phyloP scores from a whole-genome alignment of 53 echinoderm and acorn worm species.

The Paracentrotus lividus region DNA sequence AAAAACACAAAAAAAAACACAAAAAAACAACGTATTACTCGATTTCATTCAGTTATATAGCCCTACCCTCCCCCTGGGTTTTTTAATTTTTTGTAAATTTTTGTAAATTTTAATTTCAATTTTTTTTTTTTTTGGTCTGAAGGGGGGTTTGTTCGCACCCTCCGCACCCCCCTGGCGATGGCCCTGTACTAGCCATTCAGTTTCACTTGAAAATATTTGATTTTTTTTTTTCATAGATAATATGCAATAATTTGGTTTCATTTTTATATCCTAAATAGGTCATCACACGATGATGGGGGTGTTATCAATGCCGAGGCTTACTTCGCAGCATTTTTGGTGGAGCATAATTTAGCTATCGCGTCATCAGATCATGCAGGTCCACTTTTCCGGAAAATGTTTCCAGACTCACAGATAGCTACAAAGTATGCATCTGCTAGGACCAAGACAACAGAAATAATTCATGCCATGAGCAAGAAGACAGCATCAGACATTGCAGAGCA shows the following conservation, averaged over 20 bases:
- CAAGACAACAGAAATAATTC: constrained; percentile 13
- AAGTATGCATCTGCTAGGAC: constrained; percentile 53
- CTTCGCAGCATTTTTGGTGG: constrained; percentile 58
- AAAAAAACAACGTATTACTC: too few relatives aligned
- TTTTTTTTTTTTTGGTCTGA: too few relatives aligned
- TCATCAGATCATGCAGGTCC: constrained; percentile 64
- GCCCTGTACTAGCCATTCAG: too few relatives aligned
- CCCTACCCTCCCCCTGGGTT: too few relatives aligned
- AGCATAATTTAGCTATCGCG: constrained; percentile 69
- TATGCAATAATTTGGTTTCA: constrained; percentile 33
- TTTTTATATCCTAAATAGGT: constrained; percentile 46
- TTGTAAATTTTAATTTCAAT: too few relatives aligned
- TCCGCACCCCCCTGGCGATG: too few relatives aligned
- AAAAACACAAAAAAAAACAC: too few relatives aligned
- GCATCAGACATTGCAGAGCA: constrained; percentile 38
- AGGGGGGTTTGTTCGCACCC: too few relatives aligned
- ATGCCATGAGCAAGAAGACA: constrained; percentile 59
- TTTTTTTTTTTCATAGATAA: constrained; percentile 25
- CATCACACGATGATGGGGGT: constrained; percentile 40
- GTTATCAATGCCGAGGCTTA: constrained; percentile 50
- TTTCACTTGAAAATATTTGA: constrained; percentile 39
- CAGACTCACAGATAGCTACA: constrained; percentile 62
- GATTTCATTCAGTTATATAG: too few relatives aligned
- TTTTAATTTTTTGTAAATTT: too few relatives aligned
- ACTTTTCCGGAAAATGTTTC: constrained; percentile 70